A percentile compares a stretch with the other conserved stretches of the same genome.
Evolutionary conservation across 2,113 vertebrate genomes (phyloP).

Genomic region (Echinops telfairi): DNA sequence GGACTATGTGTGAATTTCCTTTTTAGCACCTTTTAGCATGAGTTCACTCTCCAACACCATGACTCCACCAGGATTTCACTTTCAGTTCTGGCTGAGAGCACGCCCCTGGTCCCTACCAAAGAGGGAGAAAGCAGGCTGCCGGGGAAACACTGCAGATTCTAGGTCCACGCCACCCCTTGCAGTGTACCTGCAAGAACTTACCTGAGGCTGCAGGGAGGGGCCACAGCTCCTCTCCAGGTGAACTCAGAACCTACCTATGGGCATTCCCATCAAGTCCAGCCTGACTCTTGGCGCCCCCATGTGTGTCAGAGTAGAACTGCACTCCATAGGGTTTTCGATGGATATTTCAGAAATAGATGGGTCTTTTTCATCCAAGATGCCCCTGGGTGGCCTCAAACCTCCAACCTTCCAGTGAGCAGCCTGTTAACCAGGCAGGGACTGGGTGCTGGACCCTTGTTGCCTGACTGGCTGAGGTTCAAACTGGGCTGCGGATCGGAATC

Average conservation of each 20-base stretch:
- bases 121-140: neutral
- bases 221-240: neutral
- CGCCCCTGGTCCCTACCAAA: too few relatives aligned
- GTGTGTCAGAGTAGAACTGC: neutral
- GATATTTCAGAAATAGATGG: neutral
- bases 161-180: rapidly evolving
- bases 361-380: neutral
- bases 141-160: neutral
- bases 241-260: neutral
- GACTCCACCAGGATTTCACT: neutral
- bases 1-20: slow-evolving; percentile 48
- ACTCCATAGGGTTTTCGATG: neutral
- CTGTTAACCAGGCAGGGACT: neutral
- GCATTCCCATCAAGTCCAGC: neutral
- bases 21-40: slow-evolving; percentile 16
- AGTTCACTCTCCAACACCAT: neutral
- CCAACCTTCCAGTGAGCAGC: neutral
- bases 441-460: neutral
- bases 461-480: neutral
- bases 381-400: neutral
- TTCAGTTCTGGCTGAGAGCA: neutral
- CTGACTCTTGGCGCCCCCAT: neutral
- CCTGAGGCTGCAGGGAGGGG: rapidly evolving
- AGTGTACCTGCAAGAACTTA: rapidly evolving
- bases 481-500: neutral